These are phyloP conservation scores for Caloenas nicobarica DNA, from an alignment of 2,113 vertebrate species.

Conservation along the genomic window DNA sequence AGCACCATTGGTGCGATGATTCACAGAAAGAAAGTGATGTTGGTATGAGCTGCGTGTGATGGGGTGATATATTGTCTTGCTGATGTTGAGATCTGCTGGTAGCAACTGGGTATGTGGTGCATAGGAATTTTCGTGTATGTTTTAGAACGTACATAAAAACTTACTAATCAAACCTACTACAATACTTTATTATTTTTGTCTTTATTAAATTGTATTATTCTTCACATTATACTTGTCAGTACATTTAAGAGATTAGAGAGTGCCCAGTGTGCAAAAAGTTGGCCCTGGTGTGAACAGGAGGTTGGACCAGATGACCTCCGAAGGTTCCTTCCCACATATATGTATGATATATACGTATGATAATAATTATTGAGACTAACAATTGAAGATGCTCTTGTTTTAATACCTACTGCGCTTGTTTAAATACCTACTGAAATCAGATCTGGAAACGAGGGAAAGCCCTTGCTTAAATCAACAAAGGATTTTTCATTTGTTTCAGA, in stretches of 20 bases:
- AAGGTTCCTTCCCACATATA: not conserved
- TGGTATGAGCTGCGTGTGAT: not conserved
- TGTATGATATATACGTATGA: not conserved
- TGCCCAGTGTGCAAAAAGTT: not conserved
- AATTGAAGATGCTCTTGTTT: not conserved
- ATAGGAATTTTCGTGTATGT: not conserved
- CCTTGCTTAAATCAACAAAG: not conserved
- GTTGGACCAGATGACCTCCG: not conserved
- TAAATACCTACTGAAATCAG: not conserved
- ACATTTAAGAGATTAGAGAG: not conserved
- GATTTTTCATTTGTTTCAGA: not conserved
- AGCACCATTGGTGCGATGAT: not conserved
- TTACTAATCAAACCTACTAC: not conserved
- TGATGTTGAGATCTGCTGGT: not conserved
- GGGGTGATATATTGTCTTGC: fast-evolving
- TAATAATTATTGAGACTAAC: not conserved
- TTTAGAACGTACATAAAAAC: not conserved
- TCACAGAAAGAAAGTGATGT: not conserved
- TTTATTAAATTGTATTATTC: not conserved
- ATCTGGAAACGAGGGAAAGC: not conserved
- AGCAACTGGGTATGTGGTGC: not conserved
- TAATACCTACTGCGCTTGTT: not conserved
- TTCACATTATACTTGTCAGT: not conserved
- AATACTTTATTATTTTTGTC: not conserved
- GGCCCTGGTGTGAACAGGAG: not conserved